A percentile compares a stretch with the other conserved stretches of the same genome.
Conservation (phyloP, 2,888 invertebrate species). For the Andricus curvator region DNA sequence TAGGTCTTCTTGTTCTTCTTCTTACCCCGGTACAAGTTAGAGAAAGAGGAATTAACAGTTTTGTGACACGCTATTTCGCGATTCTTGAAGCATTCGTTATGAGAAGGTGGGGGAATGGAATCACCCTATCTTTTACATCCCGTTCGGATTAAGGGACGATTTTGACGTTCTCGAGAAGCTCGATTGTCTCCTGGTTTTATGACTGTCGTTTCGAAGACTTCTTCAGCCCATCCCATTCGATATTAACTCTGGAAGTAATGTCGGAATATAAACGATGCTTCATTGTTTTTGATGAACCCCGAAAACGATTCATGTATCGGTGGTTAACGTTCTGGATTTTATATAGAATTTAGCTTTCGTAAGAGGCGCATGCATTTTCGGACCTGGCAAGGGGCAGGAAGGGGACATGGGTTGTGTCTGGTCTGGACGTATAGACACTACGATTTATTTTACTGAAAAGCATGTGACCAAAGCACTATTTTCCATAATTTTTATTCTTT, state of each 20-base stretch:
- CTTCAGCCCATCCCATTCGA: slow-evolving; percentile 19
- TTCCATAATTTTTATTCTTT: too few relatives aligned
- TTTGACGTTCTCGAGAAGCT: slow-evolving; percentile 41
- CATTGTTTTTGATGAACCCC: slow-evolving; percentile 33
- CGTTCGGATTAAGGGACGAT: slow-evolving; percentile 44
- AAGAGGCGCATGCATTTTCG: too few relatives aligned
- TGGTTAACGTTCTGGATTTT: neutral
- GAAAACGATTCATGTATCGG: neutral
- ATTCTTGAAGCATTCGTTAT: slow-evolving; percentile 43
- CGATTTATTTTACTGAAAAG: too few relatives aligned
- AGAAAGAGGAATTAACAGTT: slow-evolving; percentile 58
- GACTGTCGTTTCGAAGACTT: slow-evolving; percentile 28
- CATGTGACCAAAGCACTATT: too few relatives aligned
- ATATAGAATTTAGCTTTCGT: neutral
- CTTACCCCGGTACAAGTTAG: slow-evolving; percentile 51
- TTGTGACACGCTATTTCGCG: slow-evolving; percentile 59
- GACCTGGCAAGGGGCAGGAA: too few relatives aligned
- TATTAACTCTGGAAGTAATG: slow-evolving; percentile 21
- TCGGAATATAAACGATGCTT: slow-evolving; percentile 14
- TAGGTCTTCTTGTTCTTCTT: slow-evolving; percentile 46
- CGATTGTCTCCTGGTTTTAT: slow-evolving; percentile 34
- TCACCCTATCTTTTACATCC: slow-evolving; percentile 39
- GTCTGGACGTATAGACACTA: too few relatives aligned
- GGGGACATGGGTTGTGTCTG: too few relatives aligned
- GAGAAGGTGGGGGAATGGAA: slow-evolving; percentile 29